Evolutionary conservation across 2,797 vertebrate species (phyloP).

Genomic region (Macrochelys suwanniensis): DNA sequence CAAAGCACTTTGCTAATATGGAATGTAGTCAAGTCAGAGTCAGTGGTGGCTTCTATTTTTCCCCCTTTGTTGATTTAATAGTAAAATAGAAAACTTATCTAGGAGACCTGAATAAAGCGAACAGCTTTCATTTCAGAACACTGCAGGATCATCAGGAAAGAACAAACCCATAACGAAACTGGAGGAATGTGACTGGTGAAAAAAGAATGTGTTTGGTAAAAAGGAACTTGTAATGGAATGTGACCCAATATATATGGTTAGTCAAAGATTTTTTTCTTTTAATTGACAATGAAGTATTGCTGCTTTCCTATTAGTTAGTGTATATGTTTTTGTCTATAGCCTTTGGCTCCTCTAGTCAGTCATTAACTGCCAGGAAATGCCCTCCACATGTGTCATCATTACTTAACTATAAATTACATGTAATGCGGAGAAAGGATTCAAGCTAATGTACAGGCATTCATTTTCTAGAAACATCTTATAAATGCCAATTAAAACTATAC

Average conservation of each 20-base stretch:
- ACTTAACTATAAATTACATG: conserved; percentile 40
- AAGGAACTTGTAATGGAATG: neutral
- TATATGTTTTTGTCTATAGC: neutral
- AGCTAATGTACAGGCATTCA: neutral
- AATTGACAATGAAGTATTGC: neutral
- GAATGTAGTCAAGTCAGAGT: too few relatives aligned
- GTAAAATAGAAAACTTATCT: neutral
- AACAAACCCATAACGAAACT: neutral
- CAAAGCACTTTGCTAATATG: neutral
- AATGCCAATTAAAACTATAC: conserved; percentile 26
- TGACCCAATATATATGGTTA: neutral
- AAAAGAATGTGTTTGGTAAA: neutral
- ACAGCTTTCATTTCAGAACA: neutral
- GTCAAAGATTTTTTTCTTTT: neutral
- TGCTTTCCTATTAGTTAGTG: neutral
- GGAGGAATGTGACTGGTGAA: neutral
- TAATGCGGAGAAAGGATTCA: conserved; percentile 16
- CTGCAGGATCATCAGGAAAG: neutral
- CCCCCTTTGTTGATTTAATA: neutral
- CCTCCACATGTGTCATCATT: conserved; percentile 32
- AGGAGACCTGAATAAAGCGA: neutral
- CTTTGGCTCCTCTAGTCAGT: neutral
- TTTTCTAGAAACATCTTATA: conserved; percentile 4
- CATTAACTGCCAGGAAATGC: conserved; percentile 13
- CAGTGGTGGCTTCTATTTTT: neutral